Percentiles rank a stretch among this genome's conserved stretches.
Evolutionary conservation across 2,113 vertebrate genomes (phyloP).

Genomic region (Aspidoscelis tigris): DNA sequence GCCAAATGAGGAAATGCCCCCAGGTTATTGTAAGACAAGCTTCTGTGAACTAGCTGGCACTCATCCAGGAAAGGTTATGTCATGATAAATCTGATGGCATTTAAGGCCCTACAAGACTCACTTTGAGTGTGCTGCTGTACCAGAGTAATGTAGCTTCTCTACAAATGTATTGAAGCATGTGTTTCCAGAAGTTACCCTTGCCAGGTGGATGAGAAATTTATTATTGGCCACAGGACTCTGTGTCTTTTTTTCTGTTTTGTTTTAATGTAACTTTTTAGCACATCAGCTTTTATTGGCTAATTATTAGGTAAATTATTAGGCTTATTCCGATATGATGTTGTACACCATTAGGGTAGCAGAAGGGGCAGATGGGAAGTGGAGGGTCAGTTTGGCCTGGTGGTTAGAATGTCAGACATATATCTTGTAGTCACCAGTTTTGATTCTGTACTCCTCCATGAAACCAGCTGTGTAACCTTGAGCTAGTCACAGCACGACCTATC

Average conservation of each 20-base stretch:
- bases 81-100: background rate
- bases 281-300: background rate
- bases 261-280: background rate
- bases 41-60: background rate
- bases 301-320: background rate
- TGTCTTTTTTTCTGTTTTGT: background rate
- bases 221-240: background rate
- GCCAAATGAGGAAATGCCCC: too few species aligned
- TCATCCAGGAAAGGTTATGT: background rate
- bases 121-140: background rate
- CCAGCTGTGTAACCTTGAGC: too few species aligned
- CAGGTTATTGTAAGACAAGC: background rate
- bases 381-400: too few species aligned
- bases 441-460: too few species aligned
- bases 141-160: background rate
- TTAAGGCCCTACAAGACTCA: background rate
- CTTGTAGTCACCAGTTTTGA: too few species aligned
- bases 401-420: too few species aligned
- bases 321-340: too few species aligned
- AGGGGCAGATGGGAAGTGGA: too few species aligned
- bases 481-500: too few species aligned
- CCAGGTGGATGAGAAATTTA: background rate
- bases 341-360: too few species aligned
- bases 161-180: background rate
- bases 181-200: background rate